Percentiles rank a stretch among this genome's conserved stretches.
Conservation (phyloP, 2,797 vertebrate species). For the Florisuga fusca region DNA sequence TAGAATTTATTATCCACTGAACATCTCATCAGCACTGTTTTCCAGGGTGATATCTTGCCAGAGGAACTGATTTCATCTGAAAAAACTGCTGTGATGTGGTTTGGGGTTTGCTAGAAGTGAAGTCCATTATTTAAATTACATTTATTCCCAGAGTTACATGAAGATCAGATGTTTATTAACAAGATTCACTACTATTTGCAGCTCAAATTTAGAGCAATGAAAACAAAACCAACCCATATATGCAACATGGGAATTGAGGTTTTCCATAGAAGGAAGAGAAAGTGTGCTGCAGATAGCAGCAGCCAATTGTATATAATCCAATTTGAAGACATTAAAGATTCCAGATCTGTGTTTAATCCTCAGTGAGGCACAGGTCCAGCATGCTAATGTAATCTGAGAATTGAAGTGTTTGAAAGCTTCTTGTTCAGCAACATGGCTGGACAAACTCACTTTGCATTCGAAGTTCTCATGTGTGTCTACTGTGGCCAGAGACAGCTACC, state of each 20-base stretch:
- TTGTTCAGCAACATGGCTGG: neutral
- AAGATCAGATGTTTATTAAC: slow-evolving; percentile 43
- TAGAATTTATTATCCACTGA: neutral
- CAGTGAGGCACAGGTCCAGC: slow-evolving; percentile 10
- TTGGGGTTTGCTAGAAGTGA: neutral
- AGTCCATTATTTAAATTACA: neutral
- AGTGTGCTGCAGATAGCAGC: neutral
- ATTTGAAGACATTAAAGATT: slow-evolving; percentile 7
- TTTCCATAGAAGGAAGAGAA: slow-evolving; percentile 66
- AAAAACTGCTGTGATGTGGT: neutral
- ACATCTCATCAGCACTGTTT: neutral
- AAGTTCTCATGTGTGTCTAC: neutral
- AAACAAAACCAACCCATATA: neutral
- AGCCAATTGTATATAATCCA: slow-evolving; percentile 13
- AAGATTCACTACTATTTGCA: slow-evolving; percentile 1
- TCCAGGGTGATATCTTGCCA: neutral
- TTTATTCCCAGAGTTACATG: slow-evolving; percentile 14
- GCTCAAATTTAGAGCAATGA: slow-evolving; percentile 15
- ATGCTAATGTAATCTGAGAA: slow-evolving; percentile 28
- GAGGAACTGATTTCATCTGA: neutral
- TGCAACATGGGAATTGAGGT: neutral
- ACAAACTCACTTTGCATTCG: neutral
- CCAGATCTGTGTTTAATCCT: slow-evolving; percentile 35
- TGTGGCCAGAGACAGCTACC: neutral
- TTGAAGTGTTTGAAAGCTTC: neutral